Conservation (phyloP, 1,140 invertebrate species). For the Onthophagus taurus region DNA sequence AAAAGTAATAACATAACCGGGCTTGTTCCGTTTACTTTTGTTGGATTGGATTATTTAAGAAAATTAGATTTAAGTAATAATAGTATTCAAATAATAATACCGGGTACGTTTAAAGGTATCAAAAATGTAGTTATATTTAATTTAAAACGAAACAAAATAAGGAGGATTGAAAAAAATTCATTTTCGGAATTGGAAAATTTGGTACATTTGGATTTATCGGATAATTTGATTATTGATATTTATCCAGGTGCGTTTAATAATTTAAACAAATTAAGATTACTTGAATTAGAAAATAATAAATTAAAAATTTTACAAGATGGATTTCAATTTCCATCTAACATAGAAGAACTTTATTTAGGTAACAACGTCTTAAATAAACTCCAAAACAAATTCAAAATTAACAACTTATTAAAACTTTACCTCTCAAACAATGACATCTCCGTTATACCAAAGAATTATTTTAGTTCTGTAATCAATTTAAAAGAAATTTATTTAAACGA, state of each 20-base stretch:
- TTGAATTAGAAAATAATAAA: conserved; percentile 36
- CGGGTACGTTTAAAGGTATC: conserved; percentile 29
- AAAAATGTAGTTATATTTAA: conserved; percentile 28
- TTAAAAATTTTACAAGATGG: conserved; percentile 37
- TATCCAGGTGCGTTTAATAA: conserved; percentile 47
- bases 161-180: conserved; percentile 21
- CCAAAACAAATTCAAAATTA: conserved; percentile 16
- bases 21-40: conserved; percentile 25
- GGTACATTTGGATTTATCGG: conserved; percentile 45
- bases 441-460: conserved; percentile 22
- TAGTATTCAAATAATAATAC: conserved; percentile 25
- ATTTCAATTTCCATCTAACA: conserved; percentile 44
- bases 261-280: conserved; percentile 42
- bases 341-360: conserved; percentile 42
- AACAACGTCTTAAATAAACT: conserved; percentile 29
- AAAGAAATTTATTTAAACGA: conserved; percentile 25
- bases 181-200: conserved; percentile 36
- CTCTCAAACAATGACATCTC: conserved; percentile 23
- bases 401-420: conserved; percentile 14
- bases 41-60: conserved; percentile 31
- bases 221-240: conserved; percentile 48
- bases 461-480: conserved; percentile 18
- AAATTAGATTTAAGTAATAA: conserved; percentile 28
- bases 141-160: conserved; percentile 28
- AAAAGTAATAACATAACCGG: conserved; percentile 22